Conservation (phyloP, 2,888 invertebrate species). For the Cataglyphis livida region DNA sequence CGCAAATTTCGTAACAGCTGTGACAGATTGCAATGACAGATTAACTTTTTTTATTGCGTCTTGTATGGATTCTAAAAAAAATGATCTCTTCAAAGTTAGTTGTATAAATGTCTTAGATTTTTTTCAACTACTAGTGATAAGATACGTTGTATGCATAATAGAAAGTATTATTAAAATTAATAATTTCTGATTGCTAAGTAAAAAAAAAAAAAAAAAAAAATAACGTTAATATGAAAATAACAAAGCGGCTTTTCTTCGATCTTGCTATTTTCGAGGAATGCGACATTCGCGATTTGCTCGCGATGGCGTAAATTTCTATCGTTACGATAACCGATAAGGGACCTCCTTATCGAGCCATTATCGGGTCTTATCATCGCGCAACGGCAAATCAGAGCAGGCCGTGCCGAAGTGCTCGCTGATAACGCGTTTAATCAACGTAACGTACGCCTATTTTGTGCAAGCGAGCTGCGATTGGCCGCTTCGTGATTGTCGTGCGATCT, state of each 20-base stretch:
- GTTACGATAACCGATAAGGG: conserved; percentile 35
- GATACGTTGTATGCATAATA: neutral
- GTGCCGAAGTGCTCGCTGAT: conserved; percentile 46
- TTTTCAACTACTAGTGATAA: neutral
- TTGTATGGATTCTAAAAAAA: neutral
- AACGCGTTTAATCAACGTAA: conserved; percentile 61
- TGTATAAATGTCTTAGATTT: neutral
- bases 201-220: neutral
- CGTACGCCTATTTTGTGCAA: conserved; percentile 46
- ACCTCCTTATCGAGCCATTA: conserved; percentile 61
- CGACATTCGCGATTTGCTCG: conserved; percentile 11
- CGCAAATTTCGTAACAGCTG: neutral
- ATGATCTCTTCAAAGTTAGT: neutral
- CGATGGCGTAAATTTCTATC: conserved; percentile 48
- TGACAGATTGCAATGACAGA: neutral
- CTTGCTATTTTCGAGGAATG: conserved; percentile 5
- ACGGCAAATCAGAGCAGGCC: conserved; percentile 63
- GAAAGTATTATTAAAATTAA: neutral
- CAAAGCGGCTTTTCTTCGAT: neutral
- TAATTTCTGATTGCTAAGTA: neutral
- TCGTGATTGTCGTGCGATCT: conserved; percentile 40
- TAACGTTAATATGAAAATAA: neutral
- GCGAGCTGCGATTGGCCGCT: conserved; percentile 41
- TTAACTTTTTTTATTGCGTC: neutral
- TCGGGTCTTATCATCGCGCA: conserved; percentile 59